These are phyloP conservation scores for Automeris io DNA, from an alignment of 2,888 invertebrate species.

Conservation along the genomic window DNA sequence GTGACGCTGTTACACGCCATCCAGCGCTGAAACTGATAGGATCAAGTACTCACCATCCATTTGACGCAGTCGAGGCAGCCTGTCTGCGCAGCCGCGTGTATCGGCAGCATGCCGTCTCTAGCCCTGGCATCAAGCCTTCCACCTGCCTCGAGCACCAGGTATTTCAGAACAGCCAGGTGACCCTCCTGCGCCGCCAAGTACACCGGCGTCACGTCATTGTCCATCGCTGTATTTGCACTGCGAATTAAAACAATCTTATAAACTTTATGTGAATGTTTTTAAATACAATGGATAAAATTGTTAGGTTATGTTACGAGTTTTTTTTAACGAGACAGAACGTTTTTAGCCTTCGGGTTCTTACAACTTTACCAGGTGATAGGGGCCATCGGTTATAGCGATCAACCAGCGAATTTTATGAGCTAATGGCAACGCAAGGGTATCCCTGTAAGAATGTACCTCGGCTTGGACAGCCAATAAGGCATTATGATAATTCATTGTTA, in stretches of 20 bases:
- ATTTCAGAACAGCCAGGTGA: slow-evolving; percentile 89
- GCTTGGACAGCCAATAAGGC: too few relatives aligned
- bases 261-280: neutral
- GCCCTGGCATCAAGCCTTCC: slow-evolving; percentile 89
- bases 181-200: slow-evolving; percentile 94
- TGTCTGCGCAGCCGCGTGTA: slow-evolving; percentile 94
- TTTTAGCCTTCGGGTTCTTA: neutral
- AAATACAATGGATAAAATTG: too few relatives aligned
- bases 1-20: too few relatives aligned
- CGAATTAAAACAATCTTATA: slow-evolving; percentile 25
- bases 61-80: slow-evolving; percentile 91
- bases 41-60: slow-evolving; percentile 85
- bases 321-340: too few relatives aligned
- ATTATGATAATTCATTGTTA: too few relatives aligned
- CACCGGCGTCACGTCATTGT: slow-evolving; percentile 93
- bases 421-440: too few relatives aligned
- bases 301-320: too few relatives aligned
- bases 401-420: neutral
- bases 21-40: too few relatives aligned
- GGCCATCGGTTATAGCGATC: neutral
- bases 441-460: too few relatives aligned
- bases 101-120: slow-evolving; percentile 93
- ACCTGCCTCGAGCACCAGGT: slow-evolving; percentile 89
- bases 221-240: slow-evolving; percentile 94
- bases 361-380: neutral